Conservation (phyloP, 1,140 invertebrate genomes). For the Leptoteleia sp. region DNA sequence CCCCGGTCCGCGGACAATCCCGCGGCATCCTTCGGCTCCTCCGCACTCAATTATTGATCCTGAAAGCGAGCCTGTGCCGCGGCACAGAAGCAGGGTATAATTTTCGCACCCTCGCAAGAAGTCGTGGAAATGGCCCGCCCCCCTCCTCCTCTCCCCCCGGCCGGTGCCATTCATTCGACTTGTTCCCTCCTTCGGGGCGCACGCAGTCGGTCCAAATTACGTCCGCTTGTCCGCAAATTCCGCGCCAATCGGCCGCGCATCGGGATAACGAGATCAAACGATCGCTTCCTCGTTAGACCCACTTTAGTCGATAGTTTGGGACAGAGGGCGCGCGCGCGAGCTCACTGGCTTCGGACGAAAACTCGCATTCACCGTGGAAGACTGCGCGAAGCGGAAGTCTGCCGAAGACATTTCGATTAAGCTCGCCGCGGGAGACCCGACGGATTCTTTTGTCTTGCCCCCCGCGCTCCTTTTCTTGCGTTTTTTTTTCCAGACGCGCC, state of each 20-base stretch:
- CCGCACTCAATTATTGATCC: constrained; percentile 69
- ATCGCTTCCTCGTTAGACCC: constrained; percentile 59
- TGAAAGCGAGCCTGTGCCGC: constrained; percentile 62
- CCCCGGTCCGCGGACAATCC: constrained; percentile 3
- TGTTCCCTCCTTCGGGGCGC: constrained; percentile 27
- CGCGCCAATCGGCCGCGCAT: constrained; percentile 70
- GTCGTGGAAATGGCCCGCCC: constrained; percentile 60
- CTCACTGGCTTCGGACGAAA: too few species aligned
- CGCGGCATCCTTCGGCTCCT: constrained; percentile 39
- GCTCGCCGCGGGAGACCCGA: constrained; percentile 68
- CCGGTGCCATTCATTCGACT: constrained; percentile 51
- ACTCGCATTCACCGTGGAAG: constrained; percentile 65
- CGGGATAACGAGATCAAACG: constrained; percentile 69
- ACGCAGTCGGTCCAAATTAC: constrained; percentile 73
- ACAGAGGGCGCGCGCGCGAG: constrained; percentile 22
- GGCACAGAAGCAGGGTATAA: constrained; percentile 69
- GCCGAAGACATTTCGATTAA: constrained; percentile 81
- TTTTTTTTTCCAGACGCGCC: not conserved
- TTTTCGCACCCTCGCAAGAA: constrained; percentile 73
- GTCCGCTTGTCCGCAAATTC: constrained; percentile 75
- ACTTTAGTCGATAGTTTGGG: constrained; percentile 51
- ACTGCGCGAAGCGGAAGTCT: constrained; percentile 69
- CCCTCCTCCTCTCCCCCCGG: too few species aligned
- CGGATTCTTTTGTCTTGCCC: constrained; percentile 52
- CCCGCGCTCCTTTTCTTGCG: constrained; percentile 23